A percentile compares a stretch with the other conserved stretches of the same genome.
Conservation (phyloP, 1,140 invertebrate species). For the Carposina sasakii region DNA sequence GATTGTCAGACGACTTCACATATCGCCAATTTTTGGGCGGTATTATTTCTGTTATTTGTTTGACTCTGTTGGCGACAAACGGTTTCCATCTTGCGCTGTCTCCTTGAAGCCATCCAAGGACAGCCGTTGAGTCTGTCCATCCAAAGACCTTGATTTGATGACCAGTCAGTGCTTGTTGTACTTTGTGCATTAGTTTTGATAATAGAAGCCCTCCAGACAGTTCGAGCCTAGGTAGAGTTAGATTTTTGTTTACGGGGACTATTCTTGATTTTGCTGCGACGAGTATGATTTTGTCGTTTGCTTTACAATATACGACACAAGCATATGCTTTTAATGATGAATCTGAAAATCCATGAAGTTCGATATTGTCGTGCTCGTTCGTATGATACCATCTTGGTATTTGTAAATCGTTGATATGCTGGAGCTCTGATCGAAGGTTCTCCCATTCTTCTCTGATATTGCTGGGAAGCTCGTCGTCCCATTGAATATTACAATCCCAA, state of each 20-base stretch:
- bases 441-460: slow-evolving; percentile 11
- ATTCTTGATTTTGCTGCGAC: slow-evolving; percentile 17
- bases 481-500: slow-evolving; percentile 29
- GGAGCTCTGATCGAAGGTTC: background rate
- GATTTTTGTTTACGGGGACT: slow-evolving; percentile 11
- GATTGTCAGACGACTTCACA: slow-evolving; percentile 12
- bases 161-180: background rate
- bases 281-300: background rate
- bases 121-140: slow-evolving; percentile 20
- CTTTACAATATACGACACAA: slow-evolving; percentile 2
- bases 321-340: background rate
- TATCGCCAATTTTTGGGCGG: slow-evolving; percentile 6
- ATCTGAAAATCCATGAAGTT: slow-evolving; percentile 10
- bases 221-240: slow-evolving; percentile 20
- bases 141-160: slow-evolving; percentile 9
- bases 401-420: background rate
- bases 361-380: background rate
- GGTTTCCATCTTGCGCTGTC: slow-evolving; percentile 13
- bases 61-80: slow-evolving; percentile 15
- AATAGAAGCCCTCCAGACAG: slow-evolving; percentile 20
- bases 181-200: slow-evolving; percentile 19
- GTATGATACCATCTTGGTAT: background rate
- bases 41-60: slow-evolving; percentile 8
- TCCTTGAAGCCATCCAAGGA: slow-evolving; percentile 19
- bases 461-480: slow-evolving; percentile 41